A percentile compares a stretch with the other conserved stretches of the same genome.
Conservation (phyloP, 1,140 invertebrate species). For the Aphidius gifuensis region DNA sequence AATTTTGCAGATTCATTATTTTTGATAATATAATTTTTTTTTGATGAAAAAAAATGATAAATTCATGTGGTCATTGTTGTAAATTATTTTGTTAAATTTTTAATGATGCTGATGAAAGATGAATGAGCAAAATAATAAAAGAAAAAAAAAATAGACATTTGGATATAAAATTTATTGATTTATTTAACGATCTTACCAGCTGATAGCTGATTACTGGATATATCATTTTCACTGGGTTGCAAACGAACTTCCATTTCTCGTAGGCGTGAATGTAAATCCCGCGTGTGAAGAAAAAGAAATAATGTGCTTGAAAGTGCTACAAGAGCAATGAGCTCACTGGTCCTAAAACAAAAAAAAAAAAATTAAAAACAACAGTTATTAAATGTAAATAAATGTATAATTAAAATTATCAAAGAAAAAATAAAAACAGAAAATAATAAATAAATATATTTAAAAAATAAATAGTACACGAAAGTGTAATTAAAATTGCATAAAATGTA, state of each 20-base stretch:
- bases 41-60: no score
- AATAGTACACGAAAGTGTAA: no score
- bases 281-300: slow-evolving; percentile 77
- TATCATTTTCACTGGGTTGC: slow-evolving; percentile 65
- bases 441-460: background rate
- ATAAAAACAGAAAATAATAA: background rate
- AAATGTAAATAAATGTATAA: background rate
- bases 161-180: slow-evolving; percentile 2
- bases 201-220: slow-evolving; percentile 67
- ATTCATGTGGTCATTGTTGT: no score
- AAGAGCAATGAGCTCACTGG: slow-evolving; percentile 72
- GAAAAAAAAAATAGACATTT: background rate
- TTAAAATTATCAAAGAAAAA: background rate
- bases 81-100: no score
- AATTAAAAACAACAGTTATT: slow-evolving; percentile 16
- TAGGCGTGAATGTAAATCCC: slow-evolving; percentile 72
- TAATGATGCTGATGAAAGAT: background rate
- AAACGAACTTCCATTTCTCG: slow-evolving; percentile 73
- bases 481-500: no score
- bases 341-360: slow-evolving; percentile 55
- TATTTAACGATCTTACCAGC: slow-evolving; percentile 58
- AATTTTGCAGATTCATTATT: no score
- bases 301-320: slow-evolving; percentile 75
- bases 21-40: no score
- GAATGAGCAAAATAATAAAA: background rate